Base-by-base conservation (phyloP, 2,113 vertebrate species). In the Pontoporia blainvillei region DNA sequence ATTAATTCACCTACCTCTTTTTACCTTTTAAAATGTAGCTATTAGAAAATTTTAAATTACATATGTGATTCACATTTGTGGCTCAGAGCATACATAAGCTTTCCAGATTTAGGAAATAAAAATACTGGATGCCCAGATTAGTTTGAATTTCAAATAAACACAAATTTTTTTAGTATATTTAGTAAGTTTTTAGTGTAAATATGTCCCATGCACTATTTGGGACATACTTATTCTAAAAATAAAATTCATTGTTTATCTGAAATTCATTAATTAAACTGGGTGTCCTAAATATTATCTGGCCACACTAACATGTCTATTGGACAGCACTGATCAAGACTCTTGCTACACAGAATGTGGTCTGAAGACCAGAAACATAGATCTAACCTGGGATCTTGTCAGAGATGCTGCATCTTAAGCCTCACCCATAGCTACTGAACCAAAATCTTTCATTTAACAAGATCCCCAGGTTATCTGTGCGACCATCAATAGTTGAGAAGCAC, bases 11-110 rank as follows among this genome's bases (percentile, higher is more conserved):
- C 39, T 54, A 3, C 83, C 67, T 73, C 8, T 90, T 96, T 93
- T 93, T 82, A 75, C 72, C 92, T 96, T 92, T 84, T 66, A 59
- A 91, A 96, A 94, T 52, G 71, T 13, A 89, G 39, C 39, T 90
- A 20, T 36, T 62, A 57, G 67, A 57, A 96, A 86, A 67, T 86
- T 76, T 23, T 6, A 39, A 85, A 57, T 96, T 88, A 82, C 1
- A 10, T 27, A 52, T 17, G 31, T 62, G 79, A 29, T 73, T 89
- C 18, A 20, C 21, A 44, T 69, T n/a, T 91, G 20, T 41, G 79
- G 14, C 49, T 87, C 76, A 52, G 49, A 27, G 15, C 25, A 61
- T 29, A 95, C 10, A 39, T 66, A 46, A 71, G 39, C 18, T 52
- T 61, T 8, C 25, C 36, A n/a, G 39, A 31, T 59, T 87, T 83